Base-by-base conservation (phyloP, 2,888 invertebrate genomes). In the Drosophila formosana region DNA sequence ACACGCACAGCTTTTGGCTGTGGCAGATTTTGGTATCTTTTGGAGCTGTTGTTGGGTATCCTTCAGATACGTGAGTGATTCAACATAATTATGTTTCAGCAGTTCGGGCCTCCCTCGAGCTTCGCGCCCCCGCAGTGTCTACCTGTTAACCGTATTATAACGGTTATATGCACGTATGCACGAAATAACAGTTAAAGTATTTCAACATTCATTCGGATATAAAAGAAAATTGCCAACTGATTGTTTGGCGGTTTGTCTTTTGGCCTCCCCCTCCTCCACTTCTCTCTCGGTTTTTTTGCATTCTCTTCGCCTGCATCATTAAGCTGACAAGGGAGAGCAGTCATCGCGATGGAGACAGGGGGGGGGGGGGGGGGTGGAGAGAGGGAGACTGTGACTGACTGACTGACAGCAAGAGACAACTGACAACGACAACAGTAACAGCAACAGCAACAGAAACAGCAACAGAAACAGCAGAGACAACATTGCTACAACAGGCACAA, bases 131-230 rank as follows among this genome's bases (percentile, higher is more conserved):
- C 3, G 4, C 45, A 32, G 8, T 23, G 25, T 50, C 45, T 62
- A 57, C 13, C 49, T 67, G 65, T 82, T 78, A 81, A 78, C 70
- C 72, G 81, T 79, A 82, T 81, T 83, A 72, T 83, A 86, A 84
- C 84, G 80, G 82, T 72, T 82, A 71, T 83, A 69, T 76, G 75
- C 79, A 76, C 75, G 77, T 77, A 79, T 71, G 70, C 79, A 86
- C 81, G 77, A 82, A 86, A 77, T 70, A 82, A 75, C 77, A 82
- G 85, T 84, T 82, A 80, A 84, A 80, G 84, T 82, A 85, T 82
- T 78, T 85, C 75, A 82, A 79, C 82, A 83, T 78, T 68, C 64
- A 68, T 81, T 78, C 70, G 80, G 46, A 66, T 62, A 74, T 69
- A 60, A 57, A 57, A 47, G 57, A 57, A 57, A 57, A 57, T 76